phyloP scores from a whole-genome alignment of 1,140 invertebrate species.

The Aethina tumida region DNA sequence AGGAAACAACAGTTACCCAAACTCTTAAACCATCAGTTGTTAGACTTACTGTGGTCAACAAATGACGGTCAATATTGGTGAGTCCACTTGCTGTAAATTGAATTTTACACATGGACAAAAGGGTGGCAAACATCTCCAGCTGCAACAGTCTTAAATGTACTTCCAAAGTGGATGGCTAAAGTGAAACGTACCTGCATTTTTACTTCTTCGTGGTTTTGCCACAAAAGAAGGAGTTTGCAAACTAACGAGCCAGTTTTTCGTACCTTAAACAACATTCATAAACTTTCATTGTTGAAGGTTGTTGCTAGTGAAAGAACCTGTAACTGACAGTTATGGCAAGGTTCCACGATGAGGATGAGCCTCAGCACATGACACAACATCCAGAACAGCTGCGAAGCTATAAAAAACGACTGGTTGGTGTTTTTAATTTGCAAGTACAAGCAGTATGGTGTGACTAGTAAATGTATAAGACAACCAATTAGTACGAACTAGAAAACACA shows the following conservation, averaged over 20 bases:
- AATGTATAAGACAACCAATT: conserved; percentile 7
- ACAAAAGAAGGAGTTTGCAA: neutral
- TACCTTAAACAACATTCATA: too few relatives aligned
- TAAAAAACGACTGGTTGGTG: neutral
- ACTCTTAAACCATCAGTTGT: neutral
- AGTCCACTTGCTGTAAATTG: conserved; percentile 5
- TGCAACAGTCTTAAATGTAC: too few relatives aligned
- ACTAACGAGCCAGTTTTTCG: neutral
- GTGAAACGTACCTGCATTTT: too few relatives aligned
- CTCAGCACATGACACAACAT: conserved; percentile 2
- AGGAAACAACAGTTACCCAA: neutral
- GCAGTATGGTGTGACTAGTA: conserved; percentile 5
- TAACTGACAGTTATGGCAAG: conserved; percentile 6
- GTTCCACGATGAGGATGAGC: conserved; percentile 7
- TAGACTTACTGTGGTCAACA: conserved; percentile 2
- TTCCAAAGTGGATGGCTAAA: too few relatives aligned
- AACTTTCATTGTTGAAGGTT: too few relatives aligned
- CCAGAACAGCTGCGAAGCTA: conserved; percentile 1
- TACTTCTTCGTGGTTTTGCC: too few relatives aligned
- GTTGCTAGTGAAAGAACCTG: too few relatives aligned
- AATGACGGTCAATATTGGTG: conserved; percentile 3
- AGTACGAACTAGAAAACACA: conserved; percentile 6
- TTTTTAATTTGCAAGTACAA: neutral
- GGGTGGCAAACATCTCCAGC: neutral
- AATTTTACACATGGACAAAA: neutral